phyloP scores from a whole-genome alignment of 2,113 vertebrate species.

The Cinclus mexicanus region DNA sequence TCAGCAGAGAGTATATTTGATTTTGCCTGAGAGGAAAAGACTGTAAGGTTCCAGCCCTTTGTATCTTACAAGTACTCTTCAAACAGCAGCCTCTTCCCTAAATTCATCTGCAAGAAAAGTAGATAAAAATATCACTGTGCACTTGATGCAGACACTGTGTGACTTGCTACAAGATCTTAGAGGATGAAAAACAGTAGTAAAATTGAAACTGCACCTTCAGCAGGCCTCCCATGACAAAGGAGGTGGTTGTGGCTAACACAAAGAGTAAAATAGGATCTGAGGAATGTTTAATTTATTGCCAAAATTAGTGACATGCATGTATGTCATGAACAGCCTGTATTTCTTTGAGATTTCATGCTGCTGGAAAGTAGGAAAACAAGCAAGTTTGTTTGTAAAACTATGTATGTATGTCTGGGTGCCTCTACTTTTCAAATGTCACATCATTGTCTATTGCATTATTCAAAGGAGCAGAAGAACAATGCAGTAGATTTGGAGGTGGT shows the following conservation, averaged over 20 bases:
- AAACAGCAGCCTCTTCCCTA: background rate
- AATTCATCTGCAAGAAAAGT: background rate
- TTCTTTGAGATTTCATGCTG: background rate
- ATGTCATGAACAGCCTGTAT: background rate
- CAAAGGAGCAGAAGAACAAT: background rate
- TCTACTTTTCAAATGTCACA: background rate
- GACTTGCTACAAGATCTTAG: background rate
- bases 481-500: background rate
- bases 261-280: background rate
- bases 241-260: background rate
- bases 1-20: background rate
- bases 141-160: background rate
- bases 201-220: background rate
- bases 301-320: background rate
- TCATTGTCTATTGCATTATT: background rate
- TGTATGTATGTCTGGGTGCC: background rate
- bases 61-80: background rate
- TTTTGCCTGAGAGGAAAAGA: background rate
- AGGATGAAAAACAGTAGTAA: background rate
- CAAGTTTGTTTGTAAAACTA: background rate
- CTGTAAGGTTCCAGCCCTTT: background rate
- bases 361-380: background rate
- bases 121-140: background rate
- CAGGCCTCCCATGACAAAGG: background rate
- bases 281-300: background rate